Evolutionary conservation across 2,113 vertebrate species (phyloP).

Genomic region (Balaenoptera acutorostrata): DNA sequence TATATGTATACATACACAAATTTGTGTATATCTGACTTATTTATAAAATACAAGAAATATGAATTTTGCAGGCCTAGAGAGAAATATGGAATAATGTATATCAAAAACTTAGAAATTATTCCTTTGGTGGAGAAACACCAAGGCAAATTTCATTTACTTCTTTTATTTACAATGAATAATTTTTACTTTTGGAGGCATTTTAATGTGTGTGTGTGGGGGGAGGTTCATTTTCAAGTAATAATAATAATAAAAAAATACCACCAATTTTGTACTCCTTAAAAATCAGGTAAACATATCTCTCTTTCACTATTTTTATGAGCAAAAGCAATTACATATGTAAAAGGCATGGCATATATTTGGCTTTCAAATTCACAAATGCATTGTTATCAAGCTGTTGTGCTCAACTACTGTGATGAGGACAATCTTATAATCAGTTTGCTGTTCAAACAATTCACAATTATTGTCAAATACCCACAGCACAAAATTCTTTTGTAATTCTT

Average conservation of each 20-base stretch:
- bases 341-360: neutral
- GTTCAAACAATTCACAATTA: neutral
- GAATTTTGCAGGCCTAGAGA: neutral
- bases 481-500: neutral
- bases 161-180: neutral
- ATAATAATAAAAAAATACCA: neutral
- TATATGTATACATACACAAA: neutral
- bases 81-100: neutral
- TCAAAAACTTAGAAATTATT: neutral
- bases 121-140: neutral
- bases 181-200: neutral
- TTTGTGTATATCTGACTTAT: neutral
- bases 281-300: neutral
- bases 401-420: neutral
- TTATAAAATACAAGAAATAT: neutral
- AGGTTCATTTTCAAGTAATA: neutral
- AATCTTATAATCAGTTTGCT: constrained; percentile 7
- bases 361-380: neutral
- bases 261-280: neutral
- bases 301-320: neutral
- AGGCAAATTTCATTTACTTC: neutral
- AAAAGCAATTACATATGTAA: neutral
- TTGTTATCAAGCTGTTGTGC: neutral
- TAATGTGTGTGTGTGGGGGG: neutral
- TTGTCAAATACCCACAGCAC: neutral